These are phyloP conservation scores for Nezara viridula DNA, from an alignment of 2,888 invertebrate genomes.

Conservation along the genomic window DNA sequence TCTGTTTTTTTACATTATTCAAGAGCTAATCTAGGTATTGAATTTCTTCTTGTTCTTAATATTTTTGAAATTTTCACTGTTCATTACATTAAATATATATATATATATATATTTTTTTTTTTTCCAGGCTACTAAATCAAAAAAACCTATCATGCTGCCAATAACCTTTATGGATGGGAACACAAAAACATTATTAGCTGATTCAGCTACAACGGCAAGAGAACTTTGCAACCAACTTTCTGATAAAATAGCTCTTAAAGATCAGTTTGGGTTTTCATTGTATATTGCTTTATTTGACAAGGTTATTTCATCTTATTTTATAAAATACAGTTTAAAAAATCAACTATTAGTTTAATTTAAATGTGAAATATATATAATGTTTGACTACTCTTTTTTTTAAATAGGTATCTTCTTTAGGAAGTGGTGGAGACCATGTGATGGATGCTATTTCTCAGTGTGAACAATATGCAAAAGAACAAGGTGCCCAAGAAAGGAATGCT, in stretches of 20 bases:
- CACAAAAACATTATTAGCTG: conserved; percentile 74
- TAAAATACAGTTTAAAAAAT: not conserved
- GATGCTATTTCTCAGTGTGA: conserved; percentile 99
- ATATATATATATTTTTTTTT: not conserved
- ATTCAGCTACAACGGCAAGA: conserved; percentile 96
- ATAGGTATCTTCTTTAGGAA: conserved; percentile 94
- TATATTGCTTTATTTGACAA: conserved; percentile 99
- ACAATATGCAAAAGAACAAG: conserved; percentile 99
- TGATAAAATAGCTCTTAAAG: conserved; percentile 93
- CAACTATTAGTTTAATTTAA: conserved; percentile 11
- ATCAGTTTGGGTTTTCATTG: conserved; percentile 98
- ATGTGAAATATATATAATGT: not conserved
- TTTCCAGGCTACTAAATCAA: conserved; percentile 63
- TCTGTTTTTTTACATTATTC: not conserved
- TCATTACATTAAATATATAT: too few species aligned
- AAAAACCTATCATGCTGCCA: conserved; percentile 63
- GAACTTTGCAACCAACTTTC: conserved; percentile 97
- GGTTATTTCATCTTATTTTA: conserved; percentile 68
- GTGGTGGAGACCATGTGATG: conserved; percentile 99
- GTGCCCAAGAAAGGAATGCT: conserved; percentile 97
- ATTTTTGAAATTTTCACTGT: too few species aligned
- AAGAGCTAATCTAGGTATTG: not conserved
- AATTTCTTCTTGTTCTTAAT: not conserved
- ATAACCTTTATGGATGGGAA: conserved; percentile 64
- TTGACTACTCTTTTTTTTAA: not conserved